Conservation (phyloP, 2,888 invertebrate species). For the Rosalia funebris region DNA sequence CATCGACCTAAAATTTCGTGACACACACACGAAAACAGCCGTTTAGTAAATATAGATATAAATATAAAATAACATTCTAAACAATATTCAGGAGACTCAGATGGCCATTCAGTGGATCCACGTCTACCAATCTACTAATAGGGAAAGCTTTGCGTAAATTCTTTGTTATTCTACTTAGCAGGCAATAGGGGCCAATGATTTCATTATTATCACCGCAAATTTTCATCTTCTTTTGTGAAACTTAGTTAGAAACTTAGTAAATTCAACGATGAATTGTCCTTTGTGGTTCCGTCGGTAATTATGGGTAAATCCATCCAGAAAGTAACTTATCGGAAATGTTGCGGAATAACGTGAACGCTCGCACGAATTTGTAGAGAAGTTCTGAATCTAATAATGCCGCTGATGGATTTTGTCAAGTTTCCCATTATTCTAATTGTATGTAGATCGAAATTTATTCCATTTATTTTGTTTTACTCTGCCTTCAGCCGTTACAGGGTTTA, state of each 20-base stretch:
- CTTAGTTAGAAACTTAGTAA: constrained; percentile 3
- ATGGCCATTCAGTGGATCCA: background rate
- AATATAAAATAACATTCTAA: too few species aligned
- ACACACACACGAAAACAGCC: too few species aligned
- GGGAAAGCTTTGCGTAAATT: background rate
- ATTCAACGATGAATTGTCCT: constrained; percentile 18
- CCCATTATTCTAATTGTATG: constrained; percentile 14
- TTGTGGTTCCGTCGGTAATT: constrained; percentile 6
- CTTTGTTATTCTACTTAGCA: too few species aligned
- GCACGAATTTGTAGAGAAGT: background rate
- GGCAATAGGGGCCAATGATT: too few species aligned
- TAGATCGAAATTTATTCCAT: constrained; percentile 8
- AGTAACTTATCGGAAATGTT: constrained; percentile 2
- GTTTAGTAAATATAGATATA: too few species aligned
- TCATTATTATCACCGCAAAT: too few species aligned
- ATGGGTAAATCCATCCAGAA: constrained; percentile 6
- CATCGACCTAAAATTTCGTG: too few species aligned
- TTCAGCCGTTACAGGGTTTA: background rate
- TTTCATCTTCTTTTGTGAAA: too few species aligned
- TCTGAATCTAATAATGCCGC: background rate
- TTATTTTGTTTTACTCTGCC: background rate
- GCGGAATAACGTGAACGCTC: background rate
- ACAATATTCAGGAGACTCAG: background rate
- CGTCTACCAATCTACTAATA: background rate
- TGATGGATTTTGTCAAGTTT: constrained; percentile 9